Evolutionary conservation across 2,797 vertebrate genomes (phyloP).

Genomic region (Allobates femoralis): DNA sequence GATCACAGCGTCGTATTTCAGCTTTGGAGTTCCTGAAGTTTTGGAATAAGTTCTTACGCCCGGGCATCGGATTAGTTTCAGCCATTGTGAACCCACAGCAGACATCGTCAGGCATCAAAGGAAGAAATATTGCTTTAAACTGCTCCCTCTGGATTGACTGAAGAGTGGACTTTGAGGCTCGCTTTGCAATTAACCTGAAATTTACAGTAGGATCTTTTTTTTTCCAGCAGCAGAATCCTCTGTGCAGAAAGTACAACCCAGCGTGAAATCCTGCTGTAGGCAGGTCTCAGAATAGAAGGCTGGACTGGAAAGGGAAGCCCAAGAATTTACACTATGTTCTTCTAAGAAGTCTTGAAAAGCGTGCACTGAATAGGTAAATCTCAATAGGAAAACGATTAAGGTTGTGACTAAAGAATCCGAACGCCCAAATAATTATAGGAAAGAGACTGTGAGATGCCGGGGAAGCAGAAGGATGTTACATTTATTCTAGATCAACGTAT

Average conservation of each 20-base stretch:
- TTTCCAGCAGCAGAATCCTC: background rate
- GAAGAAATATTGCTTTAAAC: background rate
- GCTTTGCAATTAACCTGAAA: slow-evolving; percentile 24
- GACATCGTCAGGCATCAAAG: slow-evolving; percentile 17
- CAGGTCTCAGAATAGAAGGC: slow-evolving; percentile 1
- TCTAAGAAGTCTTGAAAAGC: background rate
- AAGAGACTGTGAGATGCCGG: background rate
- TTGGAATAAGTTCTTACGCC: slow-evolving; percentile 46
- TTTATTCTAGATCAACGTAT: too few relatives aligned
- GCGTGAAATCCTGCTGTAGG: background rate
- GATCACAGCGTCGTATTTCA: slow-evolving; percentile 87
- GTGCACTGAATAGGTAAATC: background rate
- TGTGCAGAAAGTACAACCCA: background rate
- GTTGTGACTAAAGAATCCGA: background rate
- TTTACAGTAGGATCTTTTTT: background rate
- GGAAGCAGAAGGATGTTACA: background rate
- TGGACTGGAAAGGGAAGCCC: background rate
- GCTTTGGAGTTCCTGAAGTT: slow-evolving; percentile 67
- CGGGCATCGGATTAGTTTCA: background rate
- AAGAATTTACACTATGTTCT: background rate
- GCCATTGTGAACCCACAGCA: background rate
- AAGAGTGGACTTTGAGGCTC: slow-evolving; percentile 51
- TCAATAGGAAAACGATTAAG: too few relatives aligned
- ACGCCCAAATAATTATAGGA: background rate
- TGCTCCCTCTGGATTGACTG: background rate